phyloP scores from a whole-genome alignment of 2,888 invertebrate species.

The Eupithecia subfuscata region DNA sequence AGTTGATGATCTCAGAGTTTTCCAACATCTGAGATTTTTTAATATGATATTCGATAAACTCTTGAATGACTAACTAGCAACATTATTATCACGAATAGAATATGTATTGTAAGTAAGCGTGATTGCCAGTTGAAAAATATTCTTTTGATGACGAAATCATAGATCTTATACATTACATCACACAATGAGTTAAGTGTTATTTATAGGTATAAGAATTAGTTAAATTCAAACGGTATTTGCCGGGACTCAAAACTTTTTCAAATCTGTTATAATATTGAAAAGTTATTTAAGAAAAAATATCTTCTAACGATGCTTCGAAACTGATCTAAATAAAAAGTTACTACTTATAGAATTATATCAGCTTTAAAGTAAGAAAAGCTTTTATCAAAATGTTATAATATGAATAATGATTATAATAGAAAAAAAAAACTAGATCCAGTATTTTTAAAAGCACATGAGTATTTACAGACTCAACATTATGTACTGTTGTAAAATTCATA shows the following conservation, averaged over 20 bases:
- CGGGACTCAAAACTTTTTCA: constrained; percentile 11
- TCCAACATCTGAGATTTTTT: not conserved
- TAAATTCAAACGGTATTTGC: not conserved
- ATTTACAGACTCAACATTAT: not conserved
- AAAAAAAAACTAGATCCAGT: constrained; percentile 27
- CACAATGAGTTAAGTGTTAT: constrained; percentile 5
- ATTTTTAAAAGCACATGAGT: constrained; percentile 21
- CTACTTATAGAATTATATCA: constrained; percentile 53
- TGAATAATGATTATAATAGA: constrained; percentile 29
- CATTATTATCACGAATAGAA: not conserved
- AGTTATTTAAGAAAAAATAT: not conserved
- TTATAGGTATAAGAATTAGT: constrained; percentile 4
- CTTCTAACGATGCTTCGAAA: constrained; percentile 33
- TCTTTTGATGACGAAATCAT: not conserved
- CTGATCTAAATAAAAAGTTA: constrained; percentile 49
- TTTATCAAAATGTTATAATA: constrained; percentile 43
- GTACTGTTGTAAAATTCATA: not conserved
- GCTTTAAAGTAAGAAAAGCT: constrained; percentile 57
- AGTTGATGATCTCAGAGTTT: not conserved
- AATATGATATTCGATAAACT: not conserved
- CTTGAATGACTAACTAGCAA: not conserved
- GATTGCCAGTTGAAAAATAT: not conserved
- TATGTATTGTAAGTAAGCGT: not conserved
- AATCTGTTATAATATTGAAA: constrained; percentile 10
- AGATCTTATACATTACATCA: not conserved